Percentiles rank a stretch among this genome's conserved stretches.
These are phyloP conservation scores for Mythimna albipuncta DNA, from an alignment of 2,888 invertebrate genomes.

Conservation along the genomic window DNA sequence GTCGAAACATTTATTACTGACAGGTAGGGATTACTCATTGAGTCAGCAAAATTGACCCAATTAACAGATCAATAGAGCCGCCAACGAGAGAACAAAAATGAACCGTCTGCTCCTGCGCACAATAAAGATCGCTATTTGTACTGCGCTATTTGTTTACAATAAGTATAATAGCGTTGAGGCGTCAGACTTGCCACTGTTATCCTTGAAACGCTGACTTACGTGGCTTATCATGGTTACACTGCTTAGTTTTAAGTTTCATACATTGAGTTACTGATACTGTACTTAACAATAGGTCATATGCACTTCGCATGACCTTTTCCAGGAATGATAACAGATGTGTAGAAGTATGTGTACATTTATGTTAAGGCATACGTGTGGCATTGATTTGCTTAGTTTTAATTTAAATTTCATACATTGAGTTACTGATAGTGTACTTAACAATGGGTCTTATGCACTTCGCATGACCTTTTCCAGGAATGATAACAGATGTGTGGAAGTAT, in stretches of 20 bases:
- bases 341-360: constrained; percentile 6
- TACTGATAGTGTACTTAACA: constrained; percentile 6
- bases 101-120: constrained; percentile 61
- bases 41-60: constrained; percentile 49
- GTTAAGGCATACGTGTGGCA: no score
- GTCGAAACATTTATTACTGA: neutral
- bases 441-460: constrained; percentile 34
- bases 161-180: constrained; percentile 80
- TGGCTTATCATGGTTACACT: constrained; percentile 53
- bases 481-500: constrained; percentile 38
- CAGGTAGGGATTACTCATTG: constrained; percentile 43
- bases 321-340: constrained; percentile 50
- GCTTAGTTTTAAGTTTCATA: constrained; percentile 38
- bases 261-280: constrained; percentile 28
- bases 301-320: constrained; percentile 43
- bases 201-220: constrained; percentile 75
- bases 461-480: constrained; percentile 53
- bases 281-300: constrained; percentile 37
- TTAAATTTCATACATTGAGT: no score
- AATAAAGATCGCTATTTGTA: constrained; percentile 73
- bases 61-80: constrained; percentile 69
- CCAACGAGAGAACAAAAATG: constrained; percentile 74
- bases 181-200: constrained; percentile 83
- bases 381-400: no score
- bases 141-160: constrained; percentile 74